Conservation (phyloP, 2,113 vertebrate genomes). For the Andinoacara biseriatus region DNA sequence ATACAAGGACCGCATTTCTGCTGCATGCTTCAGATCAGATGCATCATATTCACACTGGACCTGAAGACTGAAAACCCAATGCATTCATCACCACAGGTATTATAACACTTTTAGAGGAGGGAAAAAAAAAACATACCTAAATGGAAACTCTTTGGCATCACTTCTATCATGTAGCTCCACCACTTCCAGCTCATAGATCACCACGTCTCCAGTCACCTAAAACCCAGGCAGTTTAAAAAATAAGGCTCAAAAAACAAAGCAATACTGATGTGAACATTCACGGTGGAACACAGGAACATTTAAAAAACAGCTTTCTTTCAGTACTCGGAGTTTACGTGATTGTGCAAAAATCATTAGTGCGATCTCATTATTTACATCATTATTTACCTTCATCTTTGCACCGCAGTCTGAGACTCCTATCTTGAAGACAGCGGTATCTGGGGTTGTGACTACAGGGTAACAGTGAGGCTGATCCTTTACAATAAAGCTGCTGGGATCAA, state of each 20-base stretch:
- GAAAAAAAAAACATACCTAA: slow-evolving; percentile 38
- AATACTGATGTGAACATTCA: not conserved
- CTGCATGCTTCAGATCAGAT: slow-evolving; percentile 21
- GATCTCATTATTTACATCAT: not conserved
- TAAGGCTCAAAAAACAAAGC: not conserved
- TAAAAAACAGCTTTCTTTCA: not conserved
- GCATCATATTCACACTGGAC: slow-evolving; percentile 65
- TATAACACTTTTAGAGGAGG: not conserved
- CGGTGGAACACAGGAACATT: not conserved
- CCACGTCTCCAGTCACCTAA: slow-evolving; percentile 53
- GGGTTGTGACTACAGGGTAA: slow-evolving; percentile 50
- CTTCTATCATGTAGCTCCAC: slow-evolving; percentile 18
- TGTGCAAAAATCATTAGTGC: not conserved
- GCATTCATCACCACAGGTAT: not conserved
- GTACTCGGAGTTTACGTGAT: not conserved
- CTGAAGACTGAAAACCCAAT: slow-evolving; percentile 50
- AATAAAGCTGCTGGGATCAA: slow-evolving; percentile 49
- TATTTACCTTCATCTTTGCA: slow-evolving; percentile 55
- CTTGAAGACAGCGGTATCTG: slow-evolving; percentile 69
- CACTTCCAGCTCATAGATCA: slow-evolving; percentile 70
- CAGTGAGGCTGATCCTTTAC: slow-evolving; percentile 67
- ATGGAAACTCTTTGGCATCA: slow-evolving; percentile 15
- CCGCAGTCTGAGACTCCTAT: slow-evolving; percentile 70
- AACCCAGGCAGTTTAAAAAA: not conserved
- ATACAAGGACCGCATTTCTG: slow-evolving; percentile 32